Conservation (phyloP, 2,113 vertebrate species). For the Lipophrys pholis region DNA sequence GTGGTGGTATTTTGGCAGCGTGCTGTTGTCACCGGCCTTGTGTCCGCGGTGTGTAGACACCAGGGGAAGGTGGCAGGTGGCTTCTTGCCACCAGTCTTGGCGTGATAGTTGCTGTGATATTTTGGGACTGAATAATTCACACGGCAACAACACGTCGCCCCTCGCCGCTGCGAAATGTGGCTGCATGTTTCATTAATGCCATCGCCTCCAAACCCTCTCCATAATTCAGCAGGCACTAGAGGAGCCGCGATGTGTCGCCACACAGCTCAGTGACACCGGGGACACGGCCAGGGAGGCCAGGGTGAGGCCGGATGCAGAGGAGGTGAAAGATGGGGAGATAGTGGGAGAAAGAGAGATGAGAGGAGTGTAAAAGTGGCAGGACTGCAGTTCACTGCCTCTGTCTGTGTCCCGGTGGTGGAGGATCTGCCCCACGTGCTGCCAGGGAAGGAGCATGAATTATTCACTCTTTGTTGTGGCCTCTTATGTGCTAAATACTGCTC, state of each 20-base stretch:
- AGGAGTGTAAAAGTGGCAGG: constrained; percentile 68
- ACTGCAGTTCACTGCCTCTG: constrained; percentile 85
- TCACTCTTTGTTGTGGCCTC: constrained; percentile 82
- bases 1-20: constrained; percentile 12
- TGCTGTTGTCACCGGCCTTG: constrained; percentile 31
- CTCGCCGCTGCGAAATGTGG: constrained; percentile 67
- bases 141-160: constrained; percentile 73
- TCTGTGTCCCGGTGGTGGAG: constrained; percentile 74
- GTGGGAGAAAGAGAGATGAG: constrained; percentile 37
- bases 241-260: constrained; percentile 86
- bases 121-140: constrained; percentile 83
- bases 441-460: constrained; percentile 85
- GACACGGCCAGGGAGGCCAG: constrained; percentile 74
- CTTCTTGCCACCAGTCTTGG: constrained; percentile 66
- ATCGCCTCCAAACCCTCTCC: constrained; percentile 79
- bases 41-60: constrained; percentile 21
- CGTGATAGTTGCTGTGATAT: constrained; percentile 79
- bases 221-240: constrained; percentile 89
- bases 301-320: constrained; percentile 75
- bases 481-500: constrained; percentile 69
- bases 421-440: constrained; percentile 77
- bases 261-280: constrained; percentile 83
- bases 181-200: constrained; percentile 91
- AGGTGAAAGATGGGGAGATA: constrained; percentile 78
- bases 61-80: constrained; percentile 73